Evolutionary conservation across 2,888 invertebrate genomes (phyloP), one percentile per base, ranked within the genome.

Genomic region (Bombylius discolor): DNA sequence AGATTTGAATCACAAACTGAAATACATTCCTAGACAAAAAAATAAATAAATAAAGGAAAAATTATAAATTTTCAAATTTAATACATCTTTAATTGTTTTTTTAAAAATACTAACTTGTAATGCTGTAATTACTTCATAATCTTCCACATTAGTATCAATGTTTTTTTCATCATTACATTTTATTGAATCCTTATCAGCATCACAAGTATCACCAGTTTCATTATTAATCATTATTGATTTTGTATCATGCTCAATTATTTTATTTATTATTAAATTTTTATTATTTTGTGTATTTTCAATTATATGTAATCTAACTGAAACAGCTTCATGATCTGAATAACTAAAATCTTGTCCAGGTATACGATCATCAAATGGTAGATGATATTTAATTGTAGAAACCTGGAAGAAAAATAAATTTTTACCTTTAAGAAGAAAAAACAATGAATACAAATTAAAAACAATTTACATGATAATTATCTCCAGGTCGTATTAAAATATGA

Each of bases 321-420:
- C 84, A 13, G 90, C 93, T 73, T 94, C 93, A 70, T 94, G 94
- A 71, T 95, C 94, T 0, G 94, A 93, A 72, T 84, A 93, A 64
- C 91, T 91, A 65, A 84, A 88, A 53, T 76, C 68, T 61, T 80
- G 74, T 32, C 79, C 81, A 0, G 90, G 87, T 45, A 93, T 83
- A 64, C 84, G 78, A 53, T 82, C 78, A 61, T 87, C 83, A 60
- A 91, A 77, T 1, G 92, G 89, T 60, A 86, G 80, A 11, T 77
- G 75, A 66, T 85, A 87, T 60, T 79, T 78, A 5, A 73, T 64
- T 49, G 81, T 72, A 34, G 74, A 70, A 11, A 79, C 67, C 67
- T 77, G 52, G 33, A 67, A 63, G 5, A 51, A 34, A 45, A 50
- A 42, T 5, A 33, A 55, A 23, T 53, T 13, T 4, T 49, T 49